Evolutionary conservation across 2,113 vertebrate genomes (phyloP), one percentile per base, ranked within the genome.

Genomic region (Gambusia holbrooki): DNA sequence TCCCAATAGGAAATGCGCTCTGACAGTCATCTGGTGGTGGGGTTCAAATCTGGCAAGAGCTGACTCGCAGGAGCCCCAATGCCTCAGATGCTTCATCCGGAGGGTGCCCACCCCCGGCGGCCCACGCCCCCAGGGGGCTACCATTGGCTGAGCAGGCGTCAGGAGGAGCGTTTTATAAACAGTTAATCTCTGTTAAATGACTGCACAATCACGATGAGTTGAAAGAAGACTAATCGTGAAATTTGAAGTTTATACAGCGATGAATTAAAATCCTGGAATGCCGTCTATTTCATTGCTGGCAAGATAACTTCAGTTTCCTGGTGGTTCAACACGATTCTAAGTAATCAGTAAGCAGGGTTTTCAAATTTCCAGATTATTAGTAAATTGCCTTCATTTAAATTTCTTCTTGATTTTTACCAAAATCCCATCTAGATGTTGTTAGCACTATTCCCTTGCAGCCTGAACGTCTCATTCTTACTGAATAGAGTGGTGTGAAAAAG

Each of bases 1-100:
- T 86, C 73, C 84, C 91, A 85, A 78, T 73, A 77, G 86, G 77
- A 91, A 89, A 94, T 90, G 87, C 87, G 84, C 91, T 83, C 87
- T 88, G 87, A 89, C 92, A 85, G 85, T 91, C 89, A 85, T 93
- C 88, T 91, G 89, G 72, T 91, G 64, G 72, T 58, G 73, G 80
- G 87, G 64, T 84, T 78, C 83, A 77, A 83, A 87, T 88, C 80
- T 89, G 88, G 70, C 83, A 84, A 66, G 61, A 51, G 64, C 82
- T 77, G 86, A 81, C 73, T 83, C 73, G 66, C 71, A 77, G 84
- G 84, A 92, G 83, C 81, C 84, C 87, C 86, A 80, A 65, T 73
- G 75, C 74, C 66, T 90, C 80, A 79, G 77, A 83, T 72, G 77
- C 79, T 77, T 63, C 69, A 62, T 32, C 17, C 54, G 69, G 74